Conservation (phyloP, 2,797 vertebrate genomes). For the Enteromius viviparus region DNA sequence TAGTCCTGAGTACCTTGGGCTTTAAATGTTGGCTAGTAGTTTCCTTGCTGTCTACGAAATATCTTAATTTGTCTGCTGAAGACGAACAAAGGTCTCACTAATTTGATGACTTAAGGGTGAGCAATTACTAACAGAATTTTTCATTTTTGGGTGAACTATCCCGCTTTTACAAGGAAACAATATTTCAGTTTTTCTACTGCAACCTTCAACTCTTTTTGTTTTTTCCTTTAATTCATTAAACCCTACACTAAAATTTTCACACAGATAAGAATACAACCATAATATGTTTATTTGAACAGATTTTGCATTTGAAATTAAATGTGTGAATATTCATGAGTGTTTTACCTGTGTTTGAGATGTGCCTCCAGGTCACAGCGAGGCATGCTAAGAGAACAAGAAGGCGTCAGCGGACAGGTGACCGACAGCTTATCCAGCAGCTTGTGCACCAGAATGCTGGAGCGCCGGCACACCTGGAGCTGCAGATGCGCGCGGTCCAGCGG, state of each 20-base stretch:
- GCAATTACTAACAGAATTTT: neutral
- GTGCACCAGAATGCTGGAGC: constrained; percentile 97
- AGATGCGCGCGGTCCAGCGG: constrained; percentile 93
- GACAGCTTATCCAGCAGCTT: constrained; percentile 96
- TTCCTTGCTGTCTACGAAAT: neutral
- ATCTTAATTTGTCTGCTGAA: neutral
- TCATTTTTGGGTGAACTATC: neutral
- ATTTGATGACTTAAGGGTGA: neutral
- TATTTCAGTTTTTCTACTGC: neutral
- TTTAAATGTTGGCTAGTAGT: neutral
- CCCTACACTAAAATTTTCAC: neutral
- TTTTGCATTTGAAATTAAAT: neutral
- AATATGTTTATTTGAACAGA: neutral
- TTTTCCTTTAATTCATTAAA: neutral
- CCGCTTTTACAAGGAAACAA: neutral
- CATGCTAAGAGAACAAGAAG: constrained; percentile 90
- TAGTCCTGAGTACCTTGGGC: neutral
- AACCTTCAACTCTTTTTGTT: neutral
- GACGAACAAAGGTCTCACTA: neutral
- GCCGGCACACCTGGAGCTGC: constrained; percentile 92
- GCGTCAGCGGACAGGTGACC: constrained; percentile 86
- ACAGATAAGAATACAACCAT: neutral
- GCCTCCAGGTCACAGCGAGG: constrained; percentile 95
- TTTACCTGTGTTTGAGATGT: constrained; percentile 96
- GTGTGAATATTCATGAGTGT: neutral